Evolutionary conservation across 1,140 invertebrate species (phyloP), one percentile per base, ranked within the genome.

Genomic region (Drosophila asahinai): DNA sequence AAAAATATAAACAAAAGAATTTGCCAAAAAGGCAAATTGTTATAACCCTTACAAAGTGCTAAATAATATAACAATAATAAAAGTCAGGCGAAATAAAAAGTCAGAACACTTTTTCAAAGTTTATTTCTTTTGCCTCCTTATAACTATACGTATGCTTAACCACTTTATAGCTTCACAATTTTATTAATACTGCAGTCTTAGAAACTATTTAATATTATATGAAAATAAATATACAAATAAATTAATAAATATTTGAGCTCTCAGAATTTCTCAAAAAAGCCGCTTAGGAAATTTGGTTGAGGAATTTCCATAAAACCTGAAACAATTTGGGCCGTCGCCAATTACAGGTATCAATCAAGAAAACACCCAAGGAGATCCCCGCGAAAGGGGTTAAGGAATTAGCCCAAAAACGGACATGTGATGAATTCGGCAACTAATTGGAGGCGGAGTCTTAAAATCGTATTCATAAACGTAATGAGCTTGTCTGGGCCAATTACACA

Each of bases 401-500:
- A 45, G 38, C 51, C 47, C 47, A 63, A 36, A 75, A 61, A 67
- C 43, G 45, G 47, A 51, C 45, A 60, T 67, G 81, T 83, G 77
- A 84, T 84, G 67, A 84, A 81, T 84, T 64, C 61, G 58, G 47
- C 36, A 58, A 52, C 63, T 74, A 75, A 83, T 70, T 82, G 58
- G 43, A 62, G 47, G 33, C 36, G 57, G 52, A 61, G 77, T 83
- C 81, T 84, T 84, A 84, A 84, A 84, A 84, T 86, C 77, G 9
- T 77, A 84, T 84, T 81, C 66, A 84, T 84, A 77, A 84, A 79
- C 33, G 30, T 64, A 83, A 81, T 77, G 81, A 77, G 81, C 27
- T 57, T 68, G 74, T 57, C 80, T 76, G 47, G 51, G 22, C 43
- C 64, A 81, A 86, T 81, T 86, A 62, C 30, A 42, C 45, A 77